Percentiles rank a stretch among this genome's conserved stretches.
phyloP scores from a whole-genome alignment of 92 coral and sea anemone genomes.

The Zoanthus sociatus region DNA sequence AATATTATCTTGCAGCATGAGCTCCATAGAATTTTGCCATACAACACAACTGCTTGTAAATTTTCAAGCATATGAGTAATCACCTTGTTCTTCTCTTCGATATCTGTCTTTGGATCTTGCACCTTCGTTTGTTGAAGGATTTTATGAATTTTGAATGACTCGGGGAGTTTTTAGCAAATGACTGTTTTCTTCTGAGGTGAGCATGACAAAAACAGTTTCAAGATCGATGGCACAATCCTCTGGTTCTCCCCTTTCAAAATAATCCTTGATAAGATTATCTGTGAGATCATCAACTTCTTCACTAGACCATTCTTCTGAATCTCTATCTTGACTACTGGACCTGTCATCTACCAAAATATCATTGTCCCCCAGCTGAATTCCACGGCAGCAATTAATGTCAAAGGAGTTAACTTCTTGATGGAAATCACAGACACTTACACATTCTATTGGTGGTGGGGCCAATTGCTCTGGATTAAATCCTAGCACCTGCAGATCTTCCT shows the following conservation, averaged over 20 bases:
- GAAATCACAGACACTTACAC: neutral
- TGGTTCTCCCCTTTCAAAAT: constrained; percentile 47
- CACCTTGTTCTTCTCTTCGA: neutral
- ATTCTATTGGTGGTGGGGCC: neutral
- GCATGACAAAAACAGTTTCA: constrained; percentile 30
- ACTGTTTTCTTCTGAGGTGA: constrained; percentile 18
- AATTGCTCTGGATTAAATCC: constrained; percentile 21
- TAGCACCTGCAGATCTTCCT: constrained; percentile 46
- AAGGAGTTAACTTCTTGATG: neutral
- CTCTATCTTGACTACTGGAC: neutral
- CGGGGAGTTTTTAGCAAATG: constrained; percentile 27
- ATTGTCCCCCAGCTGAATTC: neutral
- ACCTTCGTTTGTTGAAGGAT: constrained; percentile 28
- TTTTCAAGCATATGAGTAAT: constrained; percentile 4
- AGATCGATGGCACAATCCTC: constrained; percentile 39
- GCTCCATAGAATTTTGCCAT: constrained; percentile 61
- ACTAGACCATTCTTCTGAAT: neutral
- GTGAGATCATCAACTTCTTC: constrained; percentile 22
- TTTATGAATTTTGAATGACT: constrained; percentile 13
- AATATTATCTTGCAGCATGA: constrained; percentile 48
- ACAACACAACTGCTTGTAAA: constrained; percentile 10
- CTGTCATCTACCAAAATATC: constrained; percentile 27
- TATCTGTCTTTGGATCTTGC: neutral
- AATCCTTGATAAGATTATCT: constrained; percentile 9
- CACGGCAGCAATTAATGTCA: constrained; percentile 11